phyloP scores from a whole-genome alignment of 2,888 invertebrate genomes.

The Clunio marinus region DNA sequence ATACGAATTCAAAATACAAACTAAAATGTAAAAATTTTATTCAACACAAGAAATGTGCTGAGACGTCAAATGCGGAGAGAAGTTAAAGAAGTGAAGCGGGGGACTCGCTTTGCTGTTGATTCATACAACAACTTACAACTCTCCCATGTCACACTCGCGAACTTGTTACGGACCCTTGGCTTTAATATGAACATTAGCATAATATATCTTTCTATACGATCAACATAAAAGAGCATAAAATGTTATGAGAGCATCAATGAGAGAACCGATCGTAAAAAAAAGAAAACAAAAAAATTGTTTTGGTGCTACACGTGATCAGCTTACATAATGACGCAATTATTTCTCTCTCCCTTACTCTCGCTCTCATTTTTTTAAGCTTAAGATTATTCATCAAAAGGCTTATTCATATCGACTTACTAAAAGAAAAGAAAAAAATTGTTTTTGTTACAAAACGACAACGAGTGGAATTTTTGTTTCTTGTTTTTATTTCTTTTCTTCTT shows the following conservation, averaged over 20 bases:
- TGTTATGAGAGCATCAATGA: slow-evolving; percentile 7
- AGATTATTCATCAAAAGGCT: slow-evolving; percentile 8
- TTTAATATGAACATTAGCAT: not conserved
- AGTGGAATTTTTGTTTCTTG: slow-evolving; percentile 22
- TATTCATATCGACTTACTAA: not conserved
- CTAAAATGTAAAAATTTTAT: slow-evolving; percentile 20
- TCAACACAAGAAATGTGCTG: not conserved
- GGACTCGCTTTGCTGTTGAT: slow-evolving; percentile 31
- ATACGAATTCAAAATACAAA: slow-evolving; percentile 31
- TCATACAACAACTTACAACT: slow-evolving; percentile 30
- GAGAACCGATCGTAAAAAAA: not conserved
- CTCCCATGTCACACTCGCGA: slow-evolving; percentile 15
- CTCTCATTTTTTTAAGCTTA: slow-evolving; percentile 9
- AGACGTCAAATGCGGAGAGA: slow-evolving; percentile 28
- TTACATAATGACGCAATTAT: slow-evolving; percentile 35
- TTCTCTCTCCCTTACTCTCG: slow-evolving; percentile 16
- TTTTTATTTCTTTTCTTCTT: not conserved
- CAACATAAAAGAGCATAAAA: too few species aligned
- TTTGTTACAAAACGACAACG: slow-evolving; percentile 11
- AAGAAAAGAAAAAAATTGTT: not conserved
- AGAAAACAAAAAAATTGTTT: not conserved
- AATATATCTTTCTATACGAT: slow-evolving; percentile 1
- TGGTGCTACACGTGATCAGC: slow-evolving; percentile 28
- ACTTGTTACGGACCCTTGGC: not conserved
- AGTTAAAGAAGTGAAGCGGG: slow-evolving; percentile 10